Base-by-base conservation (phyloP, 2,797 vertebrate species). In the Morelia viridis region DNA sequence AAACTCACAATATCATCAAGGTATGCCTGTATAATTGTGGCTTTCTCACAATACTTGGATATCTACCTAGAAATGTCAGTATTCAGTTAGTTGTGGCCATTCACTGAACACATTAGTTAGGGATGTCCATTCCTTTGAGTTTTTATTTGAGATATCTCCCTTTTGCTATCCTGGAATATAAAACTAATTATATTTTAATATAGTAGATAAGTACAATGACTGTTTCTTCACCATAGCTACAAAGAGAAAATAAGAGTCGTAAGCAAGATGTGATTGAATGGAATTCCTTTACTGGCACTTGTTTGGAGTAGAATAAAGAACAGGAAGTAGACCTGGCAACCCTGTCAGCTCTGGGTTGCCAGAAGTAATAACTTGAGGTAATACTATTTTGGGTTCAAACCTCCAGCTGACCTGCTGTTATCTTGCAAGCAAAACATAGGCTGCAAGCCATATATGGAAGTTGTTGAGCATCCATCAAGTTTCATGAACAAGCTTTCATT, bases 291-390 rank as follows among this genome's bases (percentile, higher is more conserved):
- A 92, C 50, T 71, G 84, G 3, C 22, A 92, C 92, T 50, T 24
- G 12, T 22, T 76, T 0, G 3, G 61, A 76, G 89, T 56, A 92
- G 46, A 19, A 53, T 80, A 17, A 91, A 15, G 28, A 7, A 50
- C 46, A 50, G 6, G 46, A 60, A n/a, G n/a, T n/a, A n/a, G n/a
- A n/a, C n/a, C n/a, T n/a, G n/a, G n/a, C n/a, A n/a, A n/a, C n/a
- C n/a, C n/a, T 41, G 93, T 41, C 92, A 93, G 92, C 41, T 91
- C 88, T 35, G 58, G 92, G 94, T 65, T 89, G 95, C 95, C 93
- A 96, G 58, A 93, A 96, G 94, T 91, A 90, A 90, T 58, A 94
- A 94, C 85, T 94, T 92, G 89, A 96, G 95, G 57, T 88, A 92
- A 61, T 93, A 94, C 91, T 87, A 87, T 91, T 96, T 93, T 89